These are phyloP conservation scores for Mythimna vitellina DNA, from an alignment of 2,888 invertebrate genomes.

Conservation along the genomic window DNA sequence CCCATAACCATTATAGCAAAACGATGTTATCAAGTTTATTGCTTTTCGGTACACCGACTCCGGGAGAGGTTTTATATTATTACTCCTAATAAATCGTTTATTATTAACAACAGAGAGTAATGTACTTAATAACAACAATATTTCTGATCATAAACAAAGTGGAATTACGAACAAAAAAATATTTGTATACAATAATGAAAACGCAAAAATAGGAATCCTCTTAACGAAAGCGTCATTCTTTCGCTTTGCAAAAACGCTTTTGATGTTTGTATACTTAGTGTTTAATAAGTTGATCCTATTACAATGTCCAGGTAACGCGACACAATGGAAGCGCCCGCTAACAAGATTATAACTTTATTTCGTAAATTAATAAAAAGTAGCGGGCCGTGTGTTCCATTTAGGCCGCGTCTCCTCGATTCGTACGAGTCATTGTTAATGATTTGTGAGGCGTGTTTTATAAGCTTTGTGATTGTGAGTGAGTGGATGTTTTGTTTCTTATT, in stretches of 20 bases:
- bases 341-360: slow-evolving; percentile 90
- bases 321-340: slow-evolving; percentile 86
- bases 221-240: slow-evolving; percentile 85
- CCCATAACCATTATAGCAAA: slow-evolving; percentile 81
- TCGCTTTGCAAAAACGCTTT: slow-evolving; percentile 83
- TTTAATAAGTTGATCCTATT: slow-evolving; percentile 91
- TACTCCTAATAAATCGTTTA: slow-evolving; percentile 61
- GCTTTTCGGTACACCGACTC: slow-evolving; percentile 70
- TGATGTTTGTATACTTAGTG: slow-evolving; percentile 90
- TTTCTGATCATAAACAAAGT: slow-evolving; percentile 52
- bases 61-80: slow-evolving; percentile 64
- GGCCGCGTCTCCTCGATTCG: slow-evolving; percentile 66
- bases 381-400: slow-evolving; percentile 77
- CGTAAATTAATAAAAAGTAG: slow-evolving; percentile 88
- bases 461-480: slow-evolving; percentile 44
- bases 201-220: slow-evolving; percentile 81
- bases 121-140: slow-evolving; percentile 50
- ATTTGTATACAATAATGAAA: slow-evolving; percentile 54
- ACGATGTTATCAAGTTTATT: slow-evolving; percentile 86
- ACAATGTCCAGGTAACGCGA: slow-evolving; percentile 88
- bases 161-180: slow-evolving; percentile 39
- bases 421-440: slow-evolving; percentile 68
- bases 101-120: slow-evolving; percentile 55
- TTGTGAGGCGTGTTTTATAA: slow-evolving; percentile 61
- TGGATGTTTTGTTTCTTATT: not conserved